Conservation (phyloP, 1,140 invertebrate species). For the Achroia grisella region DNA sequence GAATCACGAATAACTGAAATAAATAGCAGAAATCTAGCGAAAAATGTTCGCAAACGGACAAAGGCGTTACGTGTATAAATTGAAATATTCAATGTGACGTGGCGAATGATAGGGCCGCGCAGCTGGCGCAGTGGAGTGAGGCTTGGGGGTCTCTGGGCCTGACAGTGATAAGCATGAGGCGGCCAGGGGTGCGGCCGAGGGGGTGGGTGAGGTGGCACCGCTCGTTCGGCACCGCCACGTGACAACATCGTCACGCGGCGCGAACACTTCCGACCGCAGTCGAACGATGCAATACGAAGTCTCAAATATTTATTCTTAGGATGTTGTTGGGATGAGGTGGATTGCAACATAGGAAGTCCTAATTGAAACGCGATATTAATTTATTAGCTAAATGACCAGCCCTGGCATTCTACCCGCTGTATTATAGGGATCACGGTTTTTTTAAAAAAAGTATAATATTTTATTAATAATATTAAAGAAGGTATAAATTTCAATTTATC, state of each 20-base stretch:
- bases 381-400: too few species aligned
- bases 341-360: too few species aligned
- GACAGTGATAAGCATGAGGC: conserved; percentile 12
- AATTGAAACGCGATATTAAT: too few species aligned
- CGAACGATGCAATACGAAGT: not conserved
- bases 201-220: not conserved
- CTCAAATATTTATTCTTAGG: too few species aligned
- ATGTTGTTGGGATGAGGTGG: not conserved
- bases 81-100: conserved; percentile 9
- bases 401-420: too few species aligned
- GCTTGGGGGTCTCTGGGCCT: conserved; percentile 3
- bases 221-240: not conserved
- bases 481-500: too few species aligned
- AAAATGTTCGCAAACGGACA: not conserved
- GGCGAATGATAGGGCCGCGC: conserved; percentile 2
- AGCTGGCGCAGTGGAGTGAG: not conserved
- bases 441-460: too few species aligned
- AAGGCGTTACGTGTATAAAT: conserved; percentile 6
- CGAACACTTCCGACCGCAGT: not conserved
- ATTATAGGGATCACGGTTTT: too few species aligned
- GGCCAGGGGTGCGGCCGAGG: not conserved
- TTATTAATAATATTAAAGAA: too few species aligned
- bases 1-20: too few species aligned
- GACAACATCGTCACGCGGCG: not conserved
- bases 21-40: not conserved